Conservation (phyloP, 1,140 invertebrate species). For the Drosophila virilis region DNA sequence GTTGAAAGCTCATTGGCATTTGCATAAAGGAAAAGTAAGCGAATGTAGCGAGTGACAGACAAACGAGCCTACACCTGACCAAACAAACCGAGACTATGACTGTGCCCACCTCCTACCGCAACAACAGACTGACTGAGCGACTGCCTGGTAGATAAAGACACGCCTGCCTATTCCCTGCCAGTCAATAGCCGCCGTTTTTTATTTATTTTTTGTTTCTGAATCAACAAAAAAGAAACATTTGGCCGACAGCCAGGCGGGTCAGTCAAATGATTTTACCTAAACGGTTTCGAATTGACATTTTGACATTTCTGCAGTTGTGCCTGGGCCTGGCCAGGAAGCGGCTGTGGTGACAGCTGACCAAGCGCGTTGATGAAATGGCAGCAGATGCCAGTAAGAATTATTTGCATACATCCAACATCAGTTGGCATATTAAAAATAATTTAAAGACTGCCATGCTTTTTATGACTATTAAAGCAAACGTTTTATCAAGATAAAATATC, state of each 20-base stretch:
- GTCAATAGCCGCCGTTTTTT: constrained; percentile 59
- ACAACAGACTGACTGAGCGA: constrained; percentile 21
- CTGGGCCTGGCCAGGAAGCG: constrained; percentile 53
- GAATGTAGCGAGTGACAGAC: constrained; percentile 72
- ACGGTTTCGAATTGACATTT: constrained; percentile 80
- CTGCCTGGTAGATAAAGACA: constrained; percentile 4
- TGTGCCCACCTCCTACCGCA: constrained; percentile 3
- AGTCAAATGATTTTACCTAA: constrained; percentile 59
- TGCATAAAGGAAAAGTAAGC: constrained; percentile 77
- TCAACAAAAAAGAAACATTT: constrained; percentile 60
- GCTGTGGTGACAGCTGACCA: constrained; percentile 70
- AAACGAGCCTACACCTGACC: constrained; percentile 77
- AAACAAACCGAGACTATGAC: constrained; percentile 49
- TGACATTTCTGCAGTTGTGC: constrained; percentile 68
- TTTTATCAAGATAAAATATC: too few species aligned
- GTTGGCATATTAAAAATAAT: constrained; percentile 40
- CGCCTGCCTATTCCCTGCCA: constrained; percentile 24
- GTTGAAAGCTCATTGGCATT: constrained; percentile 50
- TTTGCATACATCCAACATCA: constrained; percentile 33
- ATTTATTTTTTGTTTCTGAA: constrained; percentile 15
- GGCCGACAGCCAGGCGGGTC: constrained; percentile 18
- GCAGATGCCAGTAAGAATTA: constrained; percentile 40
- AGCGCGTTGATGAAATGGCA: constrained; percentile 58
- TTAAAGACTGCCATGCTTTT: constrained; percentile 4
- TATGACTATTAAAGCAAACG: neutral